Conservation (phyloP, 53 echinoderm and acorn worm species). For the Apostichopus leukothele region DNA sequence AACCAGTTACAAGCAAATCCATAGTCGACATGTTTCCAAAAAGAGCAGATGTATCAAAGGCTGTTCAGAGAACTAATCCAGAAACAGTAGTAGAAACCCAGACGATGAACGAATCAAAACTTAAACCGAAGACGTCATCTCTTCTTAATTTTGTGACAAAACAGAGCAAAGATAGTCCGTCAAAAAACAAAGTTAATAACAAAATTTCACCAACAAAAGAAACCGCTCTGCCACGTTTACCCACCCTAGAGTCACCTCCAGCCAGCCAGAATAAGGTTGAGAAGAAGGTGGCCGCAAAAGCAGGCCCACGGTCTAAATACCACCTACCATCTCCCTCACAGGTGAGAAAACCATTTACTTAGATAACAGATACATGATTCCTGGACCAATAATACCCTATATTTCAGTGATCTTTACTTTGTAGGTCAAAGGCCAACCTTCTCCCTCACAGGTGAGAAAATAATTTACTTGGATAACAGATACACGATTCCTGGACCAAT, state of each 20-base stretch:
- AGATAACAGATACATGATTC: neutral
- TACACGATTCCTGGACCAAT: neutral
- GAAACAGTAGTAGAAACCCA: neutral
- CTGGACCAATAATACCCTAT: too few species aligned
- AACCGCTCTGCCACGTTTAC: slow-evolving; percentile 10
- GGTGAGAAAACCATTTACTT: slow-evolving; percentile 14
- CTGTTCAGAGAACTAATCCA: neutral
- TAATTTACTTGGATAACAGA: too few species aligned
- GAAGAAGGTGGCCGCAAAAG: neutral
- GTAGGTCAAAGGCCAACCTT: slow-evolving; percentile 47
- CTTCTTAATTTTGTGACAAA: slow-evolving; percentile 74
- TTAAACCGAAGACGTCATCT: slow-evolving; percentile 46
- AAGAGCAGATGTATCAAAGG: neutral
- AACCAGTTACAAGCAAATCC: neutral
- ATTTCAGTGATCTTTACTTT: too few species aligned
- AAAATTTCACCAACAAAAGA: neutral
- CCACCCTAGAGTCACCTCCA: slow-evolving; percentile 36
- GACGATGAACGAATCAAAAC: neutral
- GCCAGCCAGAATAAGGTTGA: neutral
- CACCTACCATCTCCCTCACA: slow-evolving; percentile 80
- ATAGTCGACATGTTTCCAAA: slow-evolving; percentile 8
- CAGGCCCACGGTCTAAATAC: neutral
- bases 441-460: slow-evolving; percentile 68
- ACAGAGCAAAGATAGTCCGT: neutral
- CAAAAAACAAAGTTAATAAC: neutral